Evolutionary conservation across 2,113 vertebrate genomes (phyloP).

Genomic region (Albula goreensis): DNA sequence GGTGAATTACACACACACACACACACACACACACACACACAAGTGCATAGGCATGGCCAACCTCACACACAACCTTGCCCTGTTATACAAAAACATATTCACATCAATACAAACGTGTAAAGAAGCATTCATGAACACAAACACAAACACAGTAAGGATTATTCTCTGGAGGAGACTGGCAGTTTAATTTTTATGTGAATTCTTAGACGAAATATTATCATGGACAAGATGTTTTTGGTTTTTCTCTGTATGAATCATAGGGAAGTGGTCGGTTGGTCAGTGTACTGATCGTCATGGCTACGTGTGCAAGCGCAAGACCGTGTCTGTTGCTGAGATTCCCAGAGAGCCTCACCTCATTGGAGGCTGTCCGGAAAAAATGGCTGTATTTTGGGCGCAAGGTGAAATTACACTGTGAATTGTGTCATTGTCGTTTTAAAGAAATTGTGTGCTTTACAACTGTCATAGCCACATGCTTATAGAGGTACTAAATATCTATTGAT

Average conservation of each 20-base stretch:
- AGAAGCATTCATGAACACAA: neutral
- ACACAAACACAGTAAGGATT: neutral
- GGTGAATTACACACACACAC: slow-evolving; percentile 63
- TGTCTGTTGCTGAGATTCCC: slow-evolving; percentile 74
- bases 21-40: neutral
- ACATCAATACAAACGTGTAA: neutral
- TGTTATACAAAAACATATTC: neutral
- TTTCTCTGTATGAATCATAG: slow-evolving; percentile 60
- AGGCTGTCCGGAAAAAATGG: slow-evolving; percentile 85
- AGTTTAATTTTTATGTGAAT: neutral
- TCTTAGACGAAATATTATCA: neutral
- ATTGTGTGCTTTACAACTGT: neutral
- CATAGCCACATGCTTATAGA: neutral
- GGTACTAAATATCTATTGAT: neutral
- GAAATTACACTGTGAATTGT: slow-evolving; percentile 27
- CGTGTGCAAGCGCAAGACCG: slow-evolving; percentile 80
- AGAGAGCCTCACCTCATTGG: slow-evolving; percentile 74
- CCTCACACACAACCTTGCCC: neutral
- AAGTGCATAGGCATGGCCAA: neutral
- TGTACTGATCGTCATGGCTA: slow-evolving; percentile 76
- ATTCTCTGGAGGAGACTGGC: neutral
- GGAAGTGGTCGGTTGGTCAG: slow-evolving; percentile 76
- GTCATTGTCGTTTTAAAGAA: neutral
- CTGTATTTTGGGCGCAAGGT: slow-evolving; percentile 89
- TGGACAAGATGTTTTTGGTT: neutral